Base-by-base conservation (phyloP, 2,797 vertebrate genomes). In the Eupleurogrammus muticus region DNA sequence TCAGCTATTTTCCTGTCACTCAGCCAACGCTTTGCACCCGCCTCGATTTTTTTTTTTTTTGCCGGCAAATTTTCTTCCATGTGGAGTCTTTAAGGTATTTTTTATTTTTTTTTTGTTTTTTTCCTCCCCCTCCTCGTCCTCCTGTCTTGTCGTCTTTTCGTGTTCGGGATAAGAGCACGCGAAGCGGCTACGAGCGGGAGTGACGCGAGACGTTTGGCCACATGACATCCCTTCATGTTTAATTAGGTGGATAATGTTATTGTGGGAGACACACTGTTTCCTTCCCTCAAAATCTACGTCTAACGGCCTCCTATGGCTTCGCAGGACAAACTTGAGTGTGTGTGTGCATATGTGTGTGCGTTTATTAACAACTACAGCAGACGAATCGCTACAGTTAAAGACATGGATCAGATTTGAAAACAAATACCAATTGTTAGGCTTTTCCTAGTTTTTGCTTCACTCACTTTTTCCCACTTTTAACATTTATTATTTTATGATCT, bases 31-130 rank as follows among this genome's bases (percentile, higher is more conserved):
- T 86, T 87, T 85, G 77, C 86, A 82, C 73, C 65, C 49, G 51
- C 55, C 61, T 83, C 87, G 81, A 88, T 86, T 84, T 78, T 84
- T 87, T 84, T 78, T 84, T 87, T 85, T 77, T 90, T 88, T 81
- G 53, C 78, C 74, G 82, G 70, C 81, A 85, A 63, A 84, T 89
- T 83, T 85, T 68, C 57, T 70, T 66, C n/a, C n/a, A n/a, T n/a
- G n/a, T 69, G 77, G 75, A 82, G 83, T 70, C 42, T 20, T 72
- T 81, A 64, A 70, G 63, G 28, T 28, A 6, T 28, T 28, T 28
- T 28, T 28, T 28, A 58, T 52, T 49, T 85, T 75, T 84, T 40
- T 74, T 70, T 40, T 38, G 34, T 12, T 5, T 60, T 52, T 12
- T 67, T 57, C 34, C 4, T 28, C 21, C n/a, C 7, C 20, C 56